Percentiles rank a stretch among this genome's conserved stretches.
These are phyloP conservation scores for Sclerodermus sp. DNA, from an alignment of 2,888 invertebrate species.

Conservation along the genomic window DNA sequence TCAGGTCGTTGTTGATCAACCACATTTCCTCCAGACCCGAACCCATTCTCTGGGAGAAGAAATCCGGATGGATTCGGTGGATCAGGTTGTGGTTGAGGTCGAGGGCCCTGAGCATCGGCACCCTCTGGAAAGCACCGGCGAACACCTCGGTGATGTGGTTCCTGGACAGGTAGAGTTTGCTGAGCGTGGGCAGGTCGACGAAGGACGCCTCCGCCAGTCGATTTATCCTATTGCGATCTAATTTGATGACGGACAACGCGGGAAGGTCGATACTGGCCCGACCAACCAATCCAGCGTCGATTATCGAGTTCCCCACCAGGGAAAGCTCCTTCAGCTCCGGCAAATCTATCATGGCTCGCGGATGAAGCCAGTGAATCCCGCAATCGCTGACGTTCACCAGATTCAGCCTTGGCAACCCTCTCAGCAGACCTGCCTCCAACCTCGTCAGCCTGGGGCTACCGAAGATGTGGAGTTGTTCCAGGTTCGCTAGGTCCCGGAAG, in stretches of 20 bases:
- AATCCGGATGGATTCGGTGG: constrained; percentile 77
- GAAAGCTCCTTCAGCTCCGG: constrained; percentile 73
- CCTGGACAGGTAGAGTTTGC: constrained; percentile 69
- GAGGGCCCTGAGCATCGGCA: constrained; percentile 71
- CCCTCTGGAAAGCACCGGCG: constrained; percentile 79
- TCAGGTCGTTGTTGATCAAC: constrained; percentile 75
- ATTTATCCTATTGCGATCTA: constrained; percentile 74
- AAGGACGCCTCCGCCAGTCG: constrained; percentile 76
- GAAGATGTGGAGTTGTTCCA: constrained; percentile 76
- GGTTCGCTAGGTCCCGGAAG: constrained; percentile 70
- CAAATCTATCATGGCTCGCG: constrained; percentile 72
- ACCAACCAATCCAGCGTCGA: constrained; percentile 81
- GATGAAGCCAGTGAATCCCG: constrained; percentile 76
- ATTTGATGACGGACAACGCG: constrained; percentile 68
- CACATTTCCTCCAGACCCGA: constrained; percentile 78
- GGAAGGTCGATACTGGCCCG: constrained; percentile 75
- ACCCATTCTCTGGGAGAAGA: constrained; percentile 74
- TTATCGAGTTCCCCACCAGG: constrained; percentile 72
- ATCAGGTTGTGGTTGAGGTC: constrained; percentile 79
- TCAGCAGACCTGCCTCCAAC: constrained; percentile 74
- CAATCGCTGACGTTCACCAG: constrained; percentile 76
- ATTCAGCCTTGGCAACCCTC: constrained; percentile 68
- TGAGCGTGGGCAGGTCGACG: constrained; percentile 73
- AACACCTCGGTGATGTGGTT: constrained; percentile 76
- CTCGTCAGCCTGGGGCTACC: constrained; percentile 69